These are phyloP conservation scores for Umimayanthus chanpuru DNA, from an alignment of 92 coral and sea anemone genomes.

Conservation along the genomic window DNA sequence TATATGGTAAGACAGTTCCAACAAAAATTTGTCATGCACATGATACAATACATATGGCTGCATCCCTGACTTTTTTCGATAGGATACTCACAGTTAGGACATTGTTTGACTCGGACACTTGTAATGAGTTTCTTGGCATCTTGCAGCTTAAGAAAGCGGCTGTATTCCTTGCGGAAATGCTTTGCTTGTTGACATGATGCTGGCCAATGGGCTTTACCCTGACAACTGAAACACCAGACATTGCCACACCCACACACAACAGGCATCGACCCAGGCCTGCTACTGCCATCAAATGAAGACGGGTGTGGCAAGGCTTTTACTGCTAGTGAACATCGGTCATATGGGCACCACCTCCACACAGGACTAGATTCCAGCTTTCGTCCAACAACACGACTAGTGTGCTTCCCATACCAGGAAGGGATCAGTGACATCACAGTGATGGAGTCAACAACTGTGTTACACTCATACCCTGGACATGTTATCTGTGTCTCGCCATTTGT, in stretches of 20 bases:
- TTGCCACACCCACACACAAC: conserved; percentile 64
- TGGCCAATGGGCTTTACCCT: conserved; percentile 72
- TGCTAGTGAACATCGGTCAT: conserved; percentile 51
- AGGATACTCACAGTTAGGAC: conserved; percentile 59
- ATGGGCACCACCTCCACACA: conserved; percentile 60
- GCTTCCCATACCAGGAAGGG: conserved; percentile 55
- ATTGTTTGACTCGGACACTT: conserved; percentile 47
- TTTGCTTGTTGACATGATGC: conserved; percentile 65
- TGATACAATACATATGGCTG: conserved; percentile 36
- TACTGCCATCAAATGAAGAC: background rate
- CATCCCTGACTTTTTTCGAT: conserved; percentile 57
- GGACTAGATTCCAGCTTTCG: conserved; percentile 49
- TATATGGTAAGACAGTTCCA: conserved; percentile 44
- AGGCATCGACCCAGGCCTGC: conserved; percentile 53
- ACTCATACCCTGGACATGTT: conserved; percentile 57
- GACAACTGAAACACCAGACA: conserved; percentile 71
- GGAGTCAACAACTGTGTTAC: conserved; percentile 45
- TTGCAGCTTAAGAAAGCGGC: background rate
- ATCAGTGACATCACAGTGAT: conserved; percentile 55
- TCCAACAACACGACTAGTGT: conserved; percentile 43
- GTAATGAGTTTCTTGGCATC: conserved; percentile 31
- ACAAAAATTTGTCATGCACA: conserved; percentile 40
- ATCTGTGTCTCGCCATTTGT: conserved; percentile 48
- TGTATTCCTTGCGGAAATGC: conserved; percentile 48
- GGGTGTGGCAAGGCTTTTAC: conserved; percentile 38